Percentiles rank a stretch among this genome's conserved stretches.
Evolutionary conservation across 1,140 invertebrate species (phyloP).

Genomic region (Papilio glaucus): DNA sequence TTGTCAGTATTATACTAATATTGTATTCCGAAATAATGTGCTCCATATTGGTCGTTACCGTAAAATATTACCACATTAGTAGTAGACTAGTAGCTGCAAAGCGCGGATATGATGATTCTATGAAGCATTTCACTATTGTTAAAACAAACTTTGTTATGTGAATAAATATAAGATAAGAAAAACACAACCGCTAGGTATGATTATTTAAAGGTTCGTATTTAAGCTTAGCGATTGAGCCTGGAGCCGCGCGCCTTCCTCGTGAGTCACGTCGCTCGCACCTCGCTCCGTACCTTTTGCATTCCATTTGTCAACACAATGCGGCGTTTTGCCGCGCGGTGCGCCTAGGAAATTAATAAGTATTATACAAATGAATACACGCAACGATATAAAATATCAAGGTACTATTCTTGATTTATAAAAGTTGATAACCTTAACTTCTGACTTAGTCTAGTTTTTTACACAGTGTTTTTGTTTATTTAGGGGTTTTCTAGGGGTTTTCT

Average conservation of each 20-base stretch:
- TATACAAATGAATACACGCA: background rate
- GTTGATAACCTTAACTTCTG: too few species aligned
- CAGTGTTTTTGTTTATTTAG: too few species aligned
- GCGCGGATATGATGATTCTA: too few species aligned
- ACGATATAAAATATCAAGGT: background rate
- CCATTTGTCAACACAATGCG: constrained; percentile 56
- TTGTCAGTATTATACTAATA: too few species aligned
- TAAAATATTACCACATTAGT: too few species aligned
- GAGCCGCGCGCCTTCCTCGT: constrained; percentile 66
- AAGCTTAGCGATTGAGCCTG: constrained; percentile 49
- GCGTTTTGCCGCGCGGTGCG: constrained; percentile 38
- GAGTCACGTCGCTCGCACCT: constrained; percentile 64
- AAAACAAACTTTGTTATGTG: background rate
- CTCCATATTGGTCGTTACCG: too few species aligned
- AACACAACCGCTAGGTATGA: constrained; percentile 26
- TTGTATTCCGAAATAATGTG: too few species aligned
- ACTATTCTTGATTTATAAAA: background rate
- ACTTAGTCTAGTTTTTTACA: too few species aligned
- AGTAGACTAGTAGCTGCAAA: too few species aligned
- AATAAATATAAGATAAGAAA: constrained; percentile 6
- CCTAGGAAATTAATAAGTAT: constrained; percentile 27
- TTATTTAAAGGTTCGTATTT: constrained; percentile 49
- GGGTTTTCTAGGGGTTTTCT: too few species aligned
- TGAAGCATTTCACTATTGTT: background rate
- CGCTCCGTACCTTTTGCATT: constrained; percentile 63